Conservation (phyloP, 1,140 invertebrate species). For the Dinothrombium tinctorium region DNA sequence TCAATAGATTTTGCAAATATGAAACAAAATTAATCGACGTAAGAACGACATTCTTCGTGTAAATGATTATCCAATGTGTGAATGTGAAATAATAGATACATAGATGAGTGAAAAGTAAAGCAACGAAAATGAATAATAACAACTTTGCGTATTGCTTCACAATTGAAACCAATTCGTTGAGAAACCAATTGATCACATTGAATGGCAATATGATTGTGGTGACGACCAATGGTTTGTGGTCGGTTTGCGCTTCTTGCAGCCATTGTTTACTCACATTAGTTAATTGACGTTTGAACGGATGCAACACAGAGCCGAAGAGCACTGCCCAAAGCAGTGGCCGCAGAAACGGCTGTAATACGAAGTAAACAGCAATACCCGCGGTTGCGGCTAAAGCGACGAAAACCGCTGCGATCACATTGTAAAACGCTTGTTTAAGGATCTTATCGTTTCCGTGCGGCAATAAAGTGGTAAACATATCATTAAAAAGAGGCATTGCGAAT, state of each 20-base stretch:
- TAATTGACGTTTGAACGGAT: conserved; percentile 58
- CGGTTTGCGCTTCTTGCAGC: conserved; percentile 28
- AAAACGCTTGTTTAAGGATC: conserved; percentile 60
- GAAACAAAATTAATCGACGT: neutral
- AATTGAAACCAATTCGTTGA: conserved; percentile 37
- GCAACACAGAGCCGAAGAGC: conserved; percentile 63
- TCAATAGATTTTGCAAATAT: neutral
- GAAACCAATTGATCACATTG: conserved; percentile 37
- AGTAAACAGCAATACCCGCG: conserved; percentile 50
- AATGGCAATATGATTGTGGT: conserved; percentile 47
- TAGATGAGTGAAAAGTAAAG: conserved; percentile 11
- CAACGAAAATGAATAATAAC: conserved; percentile 15
- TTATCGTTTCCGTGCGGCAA: conserved; percentile 41
- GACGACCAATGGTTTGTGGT: conserved; percentile 28
- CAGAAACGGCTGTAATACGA: conserved; percentile 66
- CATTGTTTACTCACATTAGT: conserved; percentile 41
- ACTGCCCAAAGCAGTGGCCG: conserved; percentile 69
- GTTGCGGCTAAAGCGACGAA: conserved; percentile 36
- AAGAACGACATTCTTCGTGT: neutral
- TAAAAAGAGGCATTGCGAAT: neutral
- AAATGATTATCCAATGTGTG: conserved; percentile 12
- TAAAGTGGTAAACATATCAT: conserved; percentile 14
- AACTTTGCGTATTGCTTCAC: conserved; percentile 19
- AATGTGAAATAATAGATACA: conserved; percentile 17
- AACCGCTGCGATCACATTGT: conserved; percentile 52